Percentiles rank a stretch among this genome's conserved stretches.
Evolutionary conservation across 2,113 vertebrate genomes (phyloP).

Genomic region (Oxygymnocypris stewartii): DNA sequence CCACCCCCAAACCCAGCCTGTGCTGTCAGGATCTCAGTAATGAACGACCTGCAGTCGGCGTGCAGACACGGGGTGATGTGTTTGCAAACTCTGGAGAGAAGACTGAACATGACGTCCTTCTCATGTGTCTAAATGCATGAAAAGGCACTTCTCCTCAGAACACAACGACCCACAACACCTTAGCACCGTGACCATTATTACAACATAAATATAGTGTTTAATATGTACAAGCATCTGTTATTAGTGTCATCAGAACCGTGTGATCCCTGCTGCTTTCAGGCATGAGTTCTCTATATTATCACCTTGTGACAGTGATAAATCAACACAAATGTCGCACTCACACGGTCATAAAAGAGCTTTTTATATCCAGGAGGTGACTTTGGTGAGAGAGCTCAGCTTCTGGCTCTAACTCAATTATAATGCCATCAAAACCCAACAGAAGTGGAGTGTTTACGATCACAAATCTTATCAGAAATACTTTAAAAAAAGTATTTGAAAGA

Average conservation of each 20-base stretch:
- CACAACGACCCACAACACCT: not conserved
- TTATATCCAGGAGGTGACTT: conserved; percentile 10
- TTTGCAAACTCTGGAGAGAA: conserved; percentile 10
- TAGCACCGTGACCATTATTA: not conserved
- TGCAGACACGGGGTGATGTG: not conserved
- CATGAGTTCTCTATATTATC: not conserved
- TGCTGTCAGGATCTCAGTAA: conserved; percentile 23
- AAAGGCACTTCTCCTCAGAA: not conserved
- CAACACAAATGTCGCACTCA: not conserved
- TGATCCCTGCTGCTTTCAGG: conserved; percentile 19
- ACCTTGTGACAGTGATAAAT: conserved; percentile 42
- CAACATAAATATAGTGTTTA: not conserved
- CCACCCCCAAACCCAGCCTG: not conserved
- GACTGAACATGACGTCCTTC: not conserved
- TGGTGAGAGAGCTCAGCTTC: not conserved
- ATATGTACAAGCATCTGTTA: not conserved
- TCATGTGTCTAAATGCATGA: not conserved
- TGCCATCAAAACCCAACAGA: not conserved
- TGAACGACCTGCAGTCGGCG: not conserved
- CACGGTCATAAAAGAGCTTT: not conserved
- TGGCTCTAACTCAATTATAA: not conserved
- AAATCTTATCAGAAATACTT: not conserved
- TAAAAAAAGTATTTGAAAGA: too few species aligned
- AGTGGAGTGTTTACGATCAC: not conserved
- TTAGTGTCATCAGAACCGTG: not conserved